Evolutionary conservation across 1,140 invertebrate genomes (phyloP).

Genomic region (Drosophila tsacasi): DNA sequence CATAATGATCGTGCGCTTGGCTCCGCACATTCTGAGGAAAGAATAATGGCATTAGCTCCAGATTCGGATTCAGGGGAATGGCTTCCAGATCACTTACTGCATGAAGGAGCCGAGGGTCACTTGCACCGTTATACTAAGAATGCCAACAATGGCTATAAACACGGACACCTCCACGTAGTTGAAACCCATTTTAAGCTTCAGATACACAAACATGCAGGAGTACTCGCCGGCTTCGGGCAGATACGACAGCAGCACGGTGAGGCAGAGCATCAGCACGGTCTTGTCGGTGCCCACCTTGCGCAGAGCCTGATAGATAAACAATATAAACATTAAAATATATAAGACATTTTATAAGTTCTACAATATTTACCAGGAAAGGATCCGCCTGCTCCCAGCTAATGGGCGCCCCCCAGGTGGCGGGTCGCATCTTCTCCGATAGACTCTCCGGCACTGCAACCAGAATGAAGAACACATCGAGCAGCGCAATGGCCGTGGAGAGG

Average conservation of each 20-base stretch:
- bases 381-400: conserved; percentile 99
- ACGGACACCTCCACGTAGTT: conserved; percentile 97
- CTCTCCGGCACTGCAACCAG: conserved; percentile 99
- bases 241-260: conserved; percentile 99
- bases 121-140: conserved; percentile 98
- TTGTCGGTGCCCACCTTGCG: conserved; percentile 97
- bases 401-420: conserved; percentile 91
- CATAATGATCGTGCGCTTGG: conserved; percentile 98
- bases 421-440: conserved; percentile 96
- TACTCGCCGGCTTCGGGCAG: conserved; percentile 99
- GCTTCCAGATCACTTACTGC: conserved; percentile 76
- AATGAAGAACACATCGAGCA: conserved; percentile 99
- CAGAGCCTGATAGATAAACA: conserved; percentile 87
- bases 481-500: conserved; percentile 96
- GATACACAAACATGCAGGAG: conserved; percentile 99
- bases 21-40: conserved; percentile 88
- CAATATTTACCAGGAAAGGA: conserved; percentile 93
- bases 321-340: not conserved
- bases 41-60: not conserved
- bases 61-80: not conserved
- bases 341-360: too few relatives aligned
- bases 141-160: conserved; percentile 98
- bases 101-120: conserved; percentile 95
- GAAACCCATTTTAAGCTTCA: conserved; percentile 99
- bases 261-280: conserved; percentile 98